Base-by-base conservation (phyloP, 2,797 vertebrate species). In the Phataginus tetradactyla region DNA sequence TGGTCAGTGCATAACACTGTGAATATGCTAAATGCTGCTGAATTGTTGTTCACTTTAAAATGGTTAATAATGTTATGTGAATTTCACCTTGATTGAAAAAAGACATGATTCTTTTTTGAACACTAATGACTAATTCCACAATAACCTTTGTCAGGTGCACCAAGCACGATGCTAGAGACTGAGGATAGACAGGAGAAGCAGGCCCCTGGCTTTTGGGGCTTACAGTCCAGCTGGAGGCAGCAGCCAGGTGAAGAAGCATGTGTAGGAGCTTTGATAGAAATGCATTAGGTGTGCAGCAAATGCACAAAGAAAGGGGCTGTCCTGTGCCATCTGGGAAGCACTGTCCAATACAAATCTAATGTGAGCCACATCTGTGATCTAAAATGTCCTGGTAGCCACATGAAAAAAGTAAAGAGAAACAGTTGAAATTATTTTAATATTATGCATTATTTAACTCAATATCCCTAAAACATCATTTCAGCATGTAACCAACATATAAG, bases 31-130 rank as follows among this genome's bases (percentile, higher is more conserved):
- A 78, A 55, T 86, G 55, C 63, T 25, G 81, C 17, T 3, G 4
- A 51, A 51, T 11, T 21, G 66, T 55, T 93, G 66, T 61, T 93
- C 23, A 29, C 15, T 95, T 83, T 91, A 55, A 87, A 68, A 53
- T 69, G 64, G 74, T 51, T 72, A 64, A 23, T 25, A 7, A 42
- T 74, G 15, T 68, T 37, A 64, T 64, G 69, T 29, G n/a, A 95
- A 37, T 92, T 86, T 94, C 42, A 64, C 34, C 42, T 75, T 0
- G 0, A 64, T 75, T 88, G 32, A 15, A 21, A 69, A 39, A 71
- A 55, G 91, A 5, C 45, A n/a, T 12, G 53, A 94, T 71, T 42
- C 39, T 42, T 71, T 71, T 27, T 79, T 42, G 37, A 53, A 34
- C 39, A 34, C n/a, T 21, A 59, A 79, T 21, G 23, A 86, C 57